phyloP scores from a whole-genome alignment of 2,113 vertebrate genomes.

The Diglossa brunneiventris region DNA sequence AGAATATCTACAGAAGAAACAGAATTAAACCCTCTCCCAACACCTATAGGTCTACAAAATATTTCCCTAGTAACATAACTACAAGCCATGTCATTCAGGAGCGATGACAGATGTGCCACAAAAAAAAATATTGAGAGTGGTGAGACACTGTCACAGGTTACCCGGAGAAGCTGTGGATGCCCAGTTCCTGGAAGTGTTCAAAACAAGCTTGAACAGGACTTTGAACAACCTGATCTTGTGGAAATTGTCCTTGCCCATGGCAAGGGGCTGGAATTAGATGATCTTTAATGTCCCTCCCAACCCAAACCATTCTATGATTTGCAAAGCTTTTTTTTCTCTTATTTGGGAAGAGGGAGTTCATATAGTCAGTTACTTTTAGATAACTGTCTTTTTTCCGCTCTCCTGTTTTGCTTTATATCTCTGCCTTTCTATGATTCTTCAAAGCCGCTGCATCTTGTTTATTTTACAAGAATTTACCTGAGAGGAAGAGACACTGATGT shows the following conservation, averaged over 20 bases:
- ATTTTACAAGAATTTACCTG: not conserved
- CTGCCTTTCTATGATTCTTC: not conserved
- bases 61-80: not conserved
- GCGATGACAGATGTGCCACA: not conserved
- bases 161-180: not conserved
- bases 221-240: not conserved
- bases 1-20: not conserved
- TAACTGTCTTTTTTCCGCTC: rapidly evolving
- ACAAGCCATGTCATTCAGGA: not conserved
- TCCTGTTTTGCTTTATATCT: not conserved
- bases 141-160: not conserved
- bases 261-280: not conserved
- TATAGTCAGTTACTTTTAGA: not conserved
- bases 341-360: not conserved
- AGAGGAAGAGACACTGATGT: not conserved
- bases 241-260: not conserved
- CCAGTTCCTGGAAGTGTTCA: not conserved
- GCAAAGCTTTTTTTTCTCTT: not conserved
- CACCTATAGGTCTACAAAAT: not conserved
- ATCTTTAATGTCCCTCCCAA: not conserved
- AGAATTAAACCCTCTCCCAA: not conserved
- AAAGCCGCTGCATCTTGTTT: not conserved
- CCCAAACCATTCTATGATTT: not conserved
- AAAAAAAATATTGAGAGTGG: not conserved
- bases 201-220: not conserved